Base-by-base conservation (phyloP, 2,797 vertebrate genomes). In the Petrocephalus sullivani region DNA sequence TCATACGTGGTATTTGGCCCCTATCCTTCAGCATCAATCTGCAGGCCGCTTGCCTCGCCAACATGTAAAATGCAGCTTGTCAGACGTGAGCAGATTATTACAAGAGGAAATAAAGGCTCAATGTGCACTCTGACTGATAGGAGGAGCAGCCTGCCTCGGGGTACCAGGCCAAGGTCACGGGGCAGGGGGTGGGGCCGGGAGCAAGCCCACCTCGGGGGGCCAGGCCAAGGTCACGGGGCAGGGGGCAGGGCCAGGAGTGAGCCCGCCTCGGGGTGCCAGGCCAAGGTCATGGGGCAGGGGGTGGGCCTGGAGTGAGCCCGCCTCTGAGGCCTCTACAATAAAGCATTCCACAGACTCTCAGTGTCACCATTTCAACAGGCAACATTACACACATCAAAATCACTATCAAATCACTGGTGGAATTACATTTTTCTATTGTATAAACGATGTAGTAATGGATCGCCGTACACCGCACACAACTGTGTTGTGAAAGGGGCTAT, bases 41-140 rank as follows among this genome's bases (percentile, higher is more conserved):
- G 89, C 90, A 90, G 87, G 90, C 89, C 91, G 89, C 81, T 87
- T 89, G 86, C 60, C 86, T 87, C 85, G 81, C 82, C 90, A 94
- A 93, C 91, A 91, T 92, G 91, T 91, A 91, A 92, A 91, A 92
- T 91, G 90, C 89, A 91, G 86, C 91, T 92, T 93, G 92, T 95
- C 93, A 94, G 92, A 93, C 93, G 91, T 86, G 90, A 94, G 91
- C 91, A 89, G 92, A 94, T 95, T 95, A 95, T 94, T 95, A 94
- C 92, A 91, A 91, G 86, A 91, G 93, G 91, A 95, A 95, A 95
- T 95, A 93, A 95, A 94, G 93, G 90, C 91, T 96, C 95, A 95
- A 95, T 95, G 93, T 89, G 88, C 78, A 87, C 89, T 90, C 89
- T 95, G 94, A 95, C 93, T 93, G 95, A 96, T 95, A 93, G 93